Conservation (phyloP, 1,140 invertebrate genomes). For the Drosophila pectinifera region DNA sequence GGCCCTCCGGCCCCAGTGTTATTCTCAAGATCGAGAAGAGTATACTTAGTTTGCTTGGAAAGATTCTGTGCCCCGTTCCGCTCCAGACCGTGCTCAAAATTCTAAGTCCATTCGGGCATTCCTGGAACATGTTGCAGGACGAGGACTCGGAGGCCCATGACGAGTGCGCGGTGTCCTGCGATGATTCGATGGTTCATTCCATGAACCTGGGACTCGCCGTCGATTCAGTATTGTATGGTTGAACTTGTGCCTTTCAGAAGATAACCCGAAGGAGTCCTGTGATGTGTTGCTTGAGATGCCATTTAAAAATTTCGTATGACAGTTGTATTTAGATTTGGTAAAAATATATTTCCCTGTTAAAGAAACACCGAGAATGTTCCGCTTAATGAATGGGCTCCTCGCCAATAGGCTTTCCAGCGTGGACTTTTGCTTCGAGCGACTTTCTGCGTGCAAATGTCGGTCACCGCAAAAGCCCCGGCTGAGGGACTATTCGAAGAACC, state of each 20-base stretch:
- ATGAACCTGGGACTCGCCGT: background rate
- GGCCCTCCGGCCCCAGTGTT: background rate
- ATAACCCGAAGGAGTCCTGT: background rate
- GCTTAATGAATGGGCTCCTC: conserved; percentile 24
- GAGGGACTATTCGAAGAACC: conserved; percentile 2
- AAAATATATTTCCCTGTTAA: conserved; percentile 16
- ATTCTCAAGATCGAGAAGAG: conserved; percentile 8
- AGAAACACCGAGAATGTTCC: conserved; percentile 3
- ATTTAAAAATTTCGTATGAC: conserved; percentile 19
- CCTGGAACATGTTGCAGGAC: conserved; percentile 23
- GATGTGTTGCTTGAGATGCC: background rate
- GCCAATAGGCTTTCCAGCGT: conserved; percentile 14
- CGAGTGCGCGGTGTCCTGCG: background rate
- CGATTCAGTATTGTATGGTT: background rate
- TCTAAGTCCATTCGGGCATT: conserved; percentile 26
- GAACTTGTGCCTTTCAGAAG: background rate
- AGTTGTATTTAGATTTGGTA: conserved; percentile 18
- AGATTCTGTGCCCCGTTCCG: conserved; percentile 7
- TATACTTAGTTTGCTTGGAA: background rate
- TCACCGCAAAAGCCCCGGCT: conserved; percentile 4
- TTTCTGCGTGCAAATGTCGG: conserved; percentile 11
- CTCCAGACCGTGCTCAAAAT: conserved; percentile 5
- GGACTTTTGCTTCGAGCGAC: conserved; percentile 11
- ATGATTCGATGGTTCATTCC: background rate
- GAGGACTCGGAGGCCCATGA: background rate